These are phyloP conservation scores for Aproaerema taeniolella DNA, from an alignment of 2,888 invertebrate genomes.

Conservation along the genomic window DNA sequence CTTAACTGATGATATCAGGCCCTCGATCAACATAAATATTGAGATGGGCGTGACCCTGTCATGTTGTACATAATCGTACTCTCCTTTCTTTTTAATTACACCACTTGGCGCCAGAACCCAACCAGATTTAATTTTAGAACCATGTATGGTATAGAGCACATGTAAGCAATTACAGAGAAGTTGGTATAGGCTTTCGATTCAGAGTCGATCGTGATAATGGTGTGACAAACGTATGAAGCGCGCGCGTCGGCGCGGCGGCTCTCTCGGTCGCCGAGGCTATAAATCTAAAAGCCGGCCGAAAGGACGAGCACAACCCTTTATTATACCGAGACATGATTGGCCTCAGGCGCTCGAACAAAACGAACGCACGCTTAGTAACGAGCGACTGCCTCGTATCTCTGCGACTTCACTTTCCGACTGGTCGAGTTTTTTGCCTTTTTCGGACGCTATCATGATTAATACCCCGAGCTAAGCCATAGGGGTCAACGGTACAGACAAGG, in stretches of 20 bases:
- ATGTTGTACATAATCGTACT: slow-evolving; percentile 49
- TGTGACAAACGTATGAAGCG: slow-evolving; percentile 60
- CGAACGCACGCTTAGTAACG: slow-evolving; percentile 61
- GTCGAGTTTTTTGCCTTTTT: slow-evolving; percentile 41
- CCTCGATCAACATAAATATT: slow-evolving; percentile 63
- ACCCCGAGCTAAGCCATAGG: slow-evolving; percentile 22
- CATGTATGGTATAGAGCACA: slow-evolving; percentile 27
- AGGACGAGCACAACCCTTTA: slow-evolving; percentile 68
- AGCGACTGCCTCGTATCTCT: slow-evolving; percentile 44
- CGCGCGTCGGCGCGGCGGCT: slow-evolving; percentile 48
- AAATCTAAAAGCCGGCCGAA: slow-evolving; percentile 61
- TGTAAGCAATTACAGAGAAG: slow-evolving; percentile 45
- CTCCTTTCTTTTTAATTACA: slow-evolving; percentile 35
- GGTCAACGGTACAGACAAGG: slow-evolving; percentile 38
- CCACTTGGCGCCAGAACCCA: slow-evolving; percentile 21
- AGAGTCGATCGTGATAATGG: slow-evolving; percentile 46
- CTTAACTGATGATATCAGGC: slow-evolving; percentile 33
- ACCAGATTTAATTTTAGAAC: slow-evolving; percentile 18
- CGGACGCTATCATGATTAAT: slow-evolving; percentile 31
- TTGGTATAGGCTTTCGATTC: slow-evolving; percentile 30
- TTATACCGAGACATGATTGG: slow-evolving; percentile 72
- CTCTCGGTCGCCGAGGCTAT: slow-evolving; percentile 43
- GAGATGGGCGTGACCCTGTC: slow-evolving; percentile 53
- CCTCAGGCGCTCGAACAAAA: slow-evolving; percentile 65
- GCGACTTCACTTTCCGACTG: slow-evolving; percentile 47